Base-by-base conservation (phyloP, 2,888 invertebrate species). In the Agrenia bidenticulata region DNA sequence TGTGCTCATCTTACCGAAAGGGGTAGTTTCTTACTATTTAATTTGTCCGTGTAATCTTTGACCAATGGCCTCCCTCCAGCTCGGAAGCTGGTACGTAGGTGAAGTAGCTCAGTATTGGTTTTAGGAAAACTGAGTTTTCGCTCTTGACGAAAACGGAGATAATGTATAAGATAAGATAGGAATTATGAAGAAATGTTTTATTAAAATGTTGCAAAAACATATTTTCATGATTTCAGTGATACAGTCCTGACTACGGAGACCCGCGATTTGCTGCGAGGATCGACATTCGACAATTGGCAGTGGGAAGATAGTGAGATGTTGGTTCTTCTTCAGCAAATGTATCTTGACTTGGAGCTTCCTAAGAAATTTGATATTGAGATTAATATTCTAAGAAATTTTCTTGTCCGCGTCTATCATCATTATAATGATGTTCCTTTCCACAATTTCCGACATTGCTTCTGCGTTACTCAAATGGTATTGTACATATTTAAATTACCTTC, bases 381-480 rank as follows among this genome's bases (percentile, higher is more conserved):
- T 77, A 82, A 83, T 66, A 86, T 85, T 64, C 81, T 89, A 73
- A 83, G 88, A 72, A 87, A 86, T 79, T 89, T 89, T 82, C 83
- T 89, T 61, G 88, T 87, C 79, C 87, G 88, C 80, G 87, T 88
- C 76, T 89, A 88, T 81, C 88, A 88, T 80, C 87, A 88, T 80
- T 91, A 91, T 83, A 88, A 90, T 81, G 89, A 89, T 81, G 90
- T 91, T 78, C 90, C 90, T 69, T 91, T 91, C 81, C 91, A 91
- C 81, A 91, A 91, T 82, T 91, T 91, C 81, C 85, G 90, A 74
- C 91, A 91, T 79, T 90, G 89, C 80, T 91, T 91, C 65, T 90
- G 90, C 82, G 91, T 91, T 73, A 86, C 90, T 67, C 91, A 91
- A 83, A 91, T 91, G 90, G 90, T 89, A 81, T 59, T n/a, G n/a